A percentile compares a stretch with the other conserved stretches of the same genome.
These are phyloP conservation scores for Lates japonicus DNA, from an alignment of 2,797 vertebrate genomes.

Conservation along the genomic window DNA sequence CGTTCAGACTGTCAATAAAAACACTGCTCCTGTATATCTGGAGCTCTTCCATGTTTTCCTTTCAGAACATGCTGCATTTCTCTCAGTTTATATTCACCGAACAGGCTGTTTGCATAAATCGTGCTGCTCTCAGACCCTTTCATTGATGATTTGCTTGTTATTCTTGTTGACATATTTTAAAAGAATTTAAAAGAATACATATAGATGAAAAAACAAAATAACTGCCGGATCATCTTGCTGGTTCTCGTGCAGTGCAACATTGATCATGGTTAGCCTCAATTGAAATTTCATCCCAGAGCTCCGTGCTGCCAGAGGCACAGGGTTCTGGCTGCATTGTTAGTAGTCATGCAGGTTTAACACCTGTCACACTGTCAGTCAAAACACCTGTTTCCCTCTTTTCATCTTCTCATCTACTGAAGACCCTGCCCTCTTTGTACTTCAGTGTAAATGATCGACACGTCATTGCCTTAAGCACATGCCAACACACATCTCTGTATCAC, in stretches of 20 bases:
- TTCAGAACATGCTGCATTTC: neutral
- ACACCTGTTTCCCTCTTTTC: conserved; percentile 3
- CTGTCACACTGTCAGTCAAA: conserved; percentile 30
- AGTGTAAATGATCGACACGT: conserved; percentile 31
- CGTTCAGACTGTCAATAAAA: too few relatives aligned
- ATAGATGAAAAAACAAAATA: neutral
- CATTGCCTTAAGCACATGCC: conserved; percentile 27
- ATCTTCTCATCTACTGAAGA: neutral
- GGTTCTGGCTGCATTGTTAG: conserved; percentile 6
- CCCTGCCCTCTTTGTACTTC: neutral
- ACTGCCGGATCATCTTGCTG: neutral
- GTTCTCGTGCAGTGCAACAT: neutral
- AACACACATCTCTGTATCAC: neutral
- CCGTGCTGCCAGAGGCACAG: neutral
- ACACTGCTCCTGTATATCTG: neutral
- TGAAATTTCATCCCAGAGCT: neutral
- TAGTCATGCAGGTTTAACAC: conserved; percentile 10
- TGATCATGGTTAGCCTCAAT: conserved; percentile 9
- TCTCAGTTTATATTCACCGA: neutral
- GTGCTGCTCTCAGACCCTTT: neutral
- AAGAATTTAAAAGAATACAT: neutral
- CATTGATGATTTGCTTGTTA: neutral
- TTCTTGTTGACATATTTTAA: conserved; percentile 10
- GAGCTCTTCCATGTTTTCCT: neutral
- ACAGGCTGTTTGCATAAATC: neutral